Conservation (phyloP, 1,140 invertebrate species). For the Ceratina australensis region DNA sequence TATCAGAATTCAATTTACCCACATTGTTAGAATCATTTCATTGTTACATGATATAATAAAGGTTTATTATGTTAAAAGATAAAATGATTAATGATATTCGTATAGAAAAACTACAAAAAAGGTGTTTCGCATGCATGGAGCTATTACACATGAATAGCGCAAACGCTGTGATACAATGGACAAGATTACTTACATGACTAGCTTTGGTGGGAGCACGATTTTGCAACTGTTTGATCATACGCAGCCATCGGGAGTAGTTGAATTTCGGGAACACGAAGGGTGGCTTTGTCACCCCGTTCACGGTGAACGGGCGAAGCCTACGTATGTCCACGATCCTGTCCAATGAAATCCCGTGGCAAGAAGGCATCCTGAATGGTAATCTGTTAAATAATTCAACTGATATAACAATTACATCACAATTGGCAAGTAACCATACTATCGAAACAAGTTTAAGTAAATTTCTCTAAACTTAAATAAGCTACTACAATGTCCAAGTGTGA, state of each 20-base stretch:
- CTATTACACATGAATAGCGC: background rate
- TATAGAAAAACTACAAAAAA: too few relatives aligned
- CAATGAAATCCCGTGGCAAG: constrained; percentile 44
- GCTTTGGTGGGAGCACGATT: background rate
- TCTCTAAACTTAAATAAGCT: too few relatives aligned
- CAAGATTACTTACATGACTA: background rate
- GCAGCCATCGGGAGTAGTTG: constrained; percentile 33
- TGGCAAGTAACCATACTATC: too few relatives aligned
- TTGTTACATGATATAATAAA: too few relatives aligned
- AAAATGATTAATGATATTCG: too few relatives aligned
- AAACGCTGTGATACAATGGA: background rate
- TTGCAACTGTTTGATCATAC: constrained; percentile 33
- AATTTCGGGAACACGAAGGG: constrained; percentile 51
- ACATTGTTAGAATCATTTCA: too few relatives aligned
- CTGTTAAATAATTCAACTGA: constrained; percentile 29
- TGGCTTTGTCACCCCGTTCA: constrained; percentile 8
- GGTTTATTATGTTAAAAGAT: too few relatives aligned
- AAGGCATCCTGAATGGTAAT: constrained; percentile 55
- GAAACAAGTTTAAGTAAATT: too few relatives aligned
- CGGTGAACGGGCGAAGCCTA: constrained; percentile 52
- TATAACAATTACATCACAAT: background rate
- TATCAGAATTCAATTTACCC: too few relatives aligned
- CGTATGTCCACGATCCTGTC: constrained; percentile 41
- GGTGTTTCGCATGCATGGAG: too few relatives aligned
- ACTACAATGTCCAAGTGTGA: too few relatives aligned